phyloP scores from a whole-genome alignment of 1,140 invertebrate genomes.

The Dreissena polymorpha region DNA sequence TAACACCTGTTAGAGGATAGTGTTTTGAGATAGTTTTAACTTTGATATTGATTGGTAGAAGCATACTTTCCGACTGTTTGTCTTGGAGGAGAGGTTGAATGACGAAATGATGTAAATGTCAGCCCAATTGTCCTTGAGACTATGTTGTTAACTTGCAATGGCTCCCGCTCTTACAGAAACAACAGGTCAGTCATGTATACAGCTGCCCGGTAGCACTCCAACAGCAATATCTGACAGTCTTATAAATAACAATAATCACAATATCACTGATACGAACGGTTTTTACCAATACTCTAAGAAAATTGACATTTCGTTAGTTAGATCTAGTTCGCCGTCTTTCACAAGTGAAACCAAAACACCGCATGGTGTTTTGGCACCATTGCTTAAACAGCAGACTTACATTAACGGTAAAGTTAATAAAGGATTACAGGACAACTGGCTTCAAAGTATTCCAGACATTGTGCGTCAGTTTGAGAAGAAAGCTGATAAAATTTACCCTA shows the following conservation, averaged over 20 bases:
- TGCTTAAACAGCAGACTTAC: neutral
- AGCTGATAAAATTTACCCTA: neutral
- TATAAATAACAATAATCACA: neutral
- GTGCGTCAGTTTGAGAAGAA: neutral
- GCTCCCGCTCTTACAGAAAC: slow-evolving; percentile 76
- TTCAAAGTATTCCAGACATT: too few species aligned
- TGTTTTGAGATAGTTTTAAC: neutral
- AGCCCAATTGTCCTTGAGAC: slow-evolving; percentile 71
- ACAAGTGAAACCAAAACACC: neutral
- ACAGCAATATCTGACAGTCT: slow-evolving; percentile 43
- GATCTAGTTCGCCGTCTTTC: neutral
- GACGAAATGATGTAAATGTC: slow-evolving; percentile 62
- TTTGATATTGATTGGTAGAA: too few species aligned
- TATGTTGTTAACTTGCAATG: slow-evolving; percentile 77
- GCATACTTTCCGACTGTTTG: neutral
- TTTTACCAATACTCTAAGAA: neutral
- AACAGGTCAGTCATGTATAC: slow-evolving; percentile 67
- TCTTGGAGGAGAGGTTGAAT: neutral
- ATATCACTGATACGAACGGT: neutral
- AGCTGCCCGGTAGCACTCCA: slow-evolving; percentile 61
- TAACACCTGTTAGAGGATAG: neutral
- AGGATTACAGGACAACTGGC: too few species aligned
- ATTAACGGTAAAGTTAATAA: too few species aligned
- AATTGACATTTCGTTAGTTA: neutral
- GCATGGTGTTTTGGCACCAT: neutral